A percentile compares a stretch with the other conserved stretches of the same genome.
phyloP scores from a whole-genome alignment of 2,113 vertebrate species.

The Cygnus atratus region DNA sequence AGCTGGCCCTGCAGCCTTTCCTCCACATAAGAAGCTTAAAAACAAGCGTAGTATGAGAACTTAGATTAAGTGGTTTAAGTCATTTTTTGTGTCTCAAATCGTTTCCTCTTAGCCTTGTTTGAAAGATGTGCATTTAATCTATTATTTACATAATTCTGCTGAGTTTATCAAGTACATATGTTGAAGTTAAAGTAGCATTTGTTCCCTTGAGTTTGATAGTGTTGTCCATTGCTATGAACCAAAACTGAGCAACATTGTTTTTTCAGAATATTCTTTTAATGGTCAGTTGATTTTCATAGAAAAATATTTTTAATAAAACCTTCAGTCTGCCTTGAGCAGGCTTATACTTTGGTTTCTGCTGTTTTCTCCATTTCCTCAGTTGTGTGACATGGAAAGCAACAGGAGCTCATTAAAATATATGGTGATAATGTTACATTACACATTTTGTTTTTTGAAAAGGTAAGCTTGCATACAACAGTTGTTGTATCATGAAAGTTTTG shows the following conservation, averaged over 20 bases:
- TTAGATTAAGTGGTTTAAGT: neutral
- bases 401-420: neutral
- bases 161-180: neutral
- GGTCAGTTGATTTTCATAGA: neutral
- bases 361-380: neutral
- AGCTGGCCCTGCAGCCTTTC: neutral
- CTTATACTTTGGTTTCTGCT: neutral
- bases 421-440: neutral
- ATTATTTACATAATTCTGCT: neutral
- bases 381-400: fast-evolving
- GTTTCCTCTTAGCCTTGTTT: neutral
- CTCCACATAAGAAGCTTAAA: neutral
- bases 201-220: neutral
- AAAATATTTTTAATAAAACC: neutral
- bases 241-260: fast-evolving
- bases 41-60: neutral
- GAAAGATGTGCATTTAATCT: neutral
- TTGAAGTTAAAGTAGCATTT: neutral
- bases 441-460: neutral
- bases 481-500: neutral
- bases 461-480: neutral
- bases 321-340: neutral
- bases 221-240: neutral
- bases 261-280: neutral
- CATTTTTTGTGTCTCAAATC: neutral